Conservation (phyloP, 2,797 vertebrate species). For the Megaceryle alcyon region DNA sequence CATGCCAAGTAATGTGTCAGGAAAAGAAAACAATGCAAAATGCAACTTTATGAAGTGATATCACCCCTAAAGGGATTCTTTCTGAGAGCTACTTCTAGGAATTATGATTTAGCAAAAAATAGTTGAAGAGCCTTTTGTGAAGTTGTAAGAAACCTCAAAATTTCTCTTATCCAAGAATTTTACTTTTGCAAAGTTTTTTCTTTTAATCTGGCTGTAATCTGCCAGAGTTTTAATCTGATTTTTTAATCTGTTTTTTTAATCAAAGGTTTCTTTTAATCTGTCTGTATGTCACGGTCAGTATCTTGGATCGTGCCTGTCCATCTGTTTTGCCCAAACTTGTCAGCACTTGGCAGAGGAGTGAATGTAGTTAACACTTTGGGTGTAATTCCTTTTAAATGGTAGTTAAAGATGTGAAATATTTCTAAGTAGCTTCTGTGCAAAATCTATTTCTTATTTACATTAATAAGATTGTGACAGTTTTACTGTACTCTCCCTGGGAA, state of each 20-base stretch:
- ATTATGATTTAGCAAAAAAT: neutral
- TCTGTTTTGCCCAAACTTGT: neutral
- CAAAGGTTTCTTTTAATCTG: neutral
- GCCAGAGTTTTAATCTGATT: too few species aligned
- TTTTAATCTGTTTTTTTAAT: too few species aligned
- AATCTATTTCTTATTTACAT: neutral
- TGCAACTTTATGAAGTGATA: neutral
- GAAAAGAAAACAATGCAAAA: neutral
- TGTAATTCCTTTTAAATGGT: neutral
- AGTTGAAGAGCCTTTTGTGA: neutral
- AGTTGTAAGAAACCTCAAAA: neutral
- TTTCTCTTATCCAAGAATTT: neutral
- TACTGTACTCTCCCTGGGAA: neutral
- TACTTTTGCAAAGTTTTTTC: constrained; percentile 9
- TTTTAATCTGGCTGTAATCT: neutral
- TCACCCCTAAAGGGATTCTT: neutral
- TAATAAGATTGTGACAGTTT: neutral
- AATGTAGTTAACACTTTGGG: neutral
- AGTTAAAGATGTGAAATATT: neutral
- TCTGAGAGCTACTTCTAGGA: constrained; percentile 2
- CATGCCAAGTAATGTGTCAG: neutral
- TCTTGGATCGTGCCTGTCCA: neutral
- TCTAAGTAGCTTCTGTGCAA: neutral
- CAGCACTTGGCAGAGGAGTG: neutral
- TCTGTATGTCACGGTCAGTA: neutral